phyloP scores from a whole-genome alignment of 2,888 invertebrate genomes.

The Timema podura region DNA sequence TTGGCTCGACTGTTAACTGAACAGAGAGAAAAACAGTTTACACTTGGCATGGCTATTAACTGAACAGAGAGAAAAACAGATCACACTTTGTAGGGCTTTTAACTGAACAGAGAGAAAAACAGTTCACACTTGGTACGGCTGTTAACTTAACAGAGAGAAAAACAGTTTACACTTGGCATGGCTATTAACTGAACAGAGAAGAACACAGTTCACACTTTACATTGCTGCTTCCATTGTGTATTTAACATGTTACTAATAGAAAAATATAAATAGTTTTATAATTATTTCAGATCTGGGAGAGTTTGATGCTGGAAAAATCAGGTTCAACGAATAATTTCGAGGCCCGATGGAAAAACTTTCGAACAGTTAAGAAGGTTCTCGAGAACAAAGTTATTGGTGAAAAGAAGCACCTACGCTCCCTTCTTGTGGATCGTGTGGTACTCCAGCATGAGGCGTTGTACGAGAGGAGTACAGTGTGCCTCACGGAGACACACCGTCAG shows the following conservation, averaged over 20 bases:
- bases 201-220: too few species aligned
- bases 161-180: too few species aligned
- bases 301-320: conserved; percentile 54
- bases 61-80: too few species aligned
- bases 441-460: conserved; percentile 58
- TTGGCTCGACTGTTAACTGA: too few species aligned
- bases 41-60: too few species aligned
- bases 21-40: too few species aligned
- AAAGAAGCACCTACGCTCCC: conserved; percentile 56
- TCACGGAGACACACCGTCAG: conserved; percentile 58
- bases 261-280: background rate
- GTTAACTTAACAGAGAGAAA: too few species aligned
- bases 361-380: conserved; percentile 56
- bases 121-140: too few species aligned
- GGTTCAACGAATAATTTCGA: conserved; percentile 55
- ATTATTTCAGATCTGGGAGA: conserved; percentile 61
- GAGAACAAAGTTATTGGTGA: conserved; percentile 61
- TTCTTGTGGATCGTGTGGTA: conserved; percentile 61
- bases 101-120: too few species aligned
- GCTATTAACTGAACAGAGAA: too few species aligned
- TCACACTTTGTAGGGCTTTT: too few species aligned
- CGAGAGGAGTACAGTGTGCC: conserved; percentile 45
- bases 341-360: conserved; percentile 61
- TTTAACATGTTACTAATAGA: background rate
- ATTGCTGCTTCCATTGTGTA: too few species aligned